These are phyloP conservation scores for Ameiurus melas DNA, from an alignment of 2,113 vertebrate genomes.

Conservation along the genomic window DNA sequence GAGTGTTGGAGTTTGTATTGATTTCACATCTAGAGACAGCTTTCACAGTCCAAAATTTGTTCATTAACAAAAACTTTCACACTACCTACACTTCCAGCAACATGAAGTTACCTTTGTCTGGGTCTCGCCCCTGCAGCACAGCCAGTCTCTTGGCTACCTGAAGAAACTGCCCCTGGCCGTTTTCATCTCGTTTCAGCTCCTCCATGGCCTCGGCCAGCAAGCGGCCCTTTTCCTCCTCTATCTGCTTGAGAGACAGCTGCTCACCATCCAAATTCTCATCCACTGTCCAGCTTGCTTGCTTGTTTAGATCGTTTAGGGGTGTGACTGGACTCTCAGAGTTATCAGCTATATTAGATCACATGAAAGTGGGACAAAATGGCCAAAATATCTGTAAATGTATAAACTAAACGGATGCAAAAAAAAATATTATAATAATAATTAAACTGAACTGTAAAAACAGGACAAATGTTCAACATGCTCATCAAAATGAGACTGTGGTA, in stretches of 20 bases:
- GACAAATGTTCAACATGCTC: not conserved
- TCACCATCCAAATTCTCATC: conserved; percentile 72
- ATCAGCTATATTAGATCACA: not conserved
- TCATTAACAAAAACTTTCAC: not conserved
- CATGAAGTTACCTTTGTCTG: conserved; percentile 76
- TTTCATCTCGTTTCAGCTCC: conserved; percentile 80
- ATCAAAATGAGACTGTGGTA: not conserved
- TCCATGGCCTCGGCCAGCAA: conserved; percentile 83
- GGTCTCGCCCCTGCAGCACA: conserved; percentile 83
- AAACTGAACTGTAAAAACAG: not conserved
- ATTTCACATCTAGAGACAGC: not conserved
- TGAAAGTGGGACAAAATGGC: not conserved
- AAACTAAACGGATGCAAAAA: not conserved
- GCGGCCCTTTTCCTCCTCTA: conserved; percentile 82
- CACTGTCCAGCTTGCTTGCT: conserved; percentile 55
- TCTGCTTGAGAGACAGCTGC: conserved; percentile 62
- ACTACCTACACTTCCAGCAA: not conserved
- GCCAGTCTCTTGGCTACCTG: conserved; percentile 85
- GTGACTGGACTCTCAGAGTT: conserved; percentile 62
- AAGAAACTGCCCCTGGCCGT: conserved; percentile 80
- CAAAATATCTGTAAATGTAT: not conserved
- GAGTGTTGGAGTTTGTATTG: not conserved
- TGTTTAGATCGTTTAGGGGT: conserved; percentile 84
- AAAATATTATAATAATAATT: too few relatives aligned
- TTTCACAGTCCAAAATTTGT: not conserved